Percentiles rank a stretch among this genome's conserved stretches.
phyloP scores from a whole-genome alignment of 1,140 invertebrate genomes.

The Halotydeus destructor region DNA sequence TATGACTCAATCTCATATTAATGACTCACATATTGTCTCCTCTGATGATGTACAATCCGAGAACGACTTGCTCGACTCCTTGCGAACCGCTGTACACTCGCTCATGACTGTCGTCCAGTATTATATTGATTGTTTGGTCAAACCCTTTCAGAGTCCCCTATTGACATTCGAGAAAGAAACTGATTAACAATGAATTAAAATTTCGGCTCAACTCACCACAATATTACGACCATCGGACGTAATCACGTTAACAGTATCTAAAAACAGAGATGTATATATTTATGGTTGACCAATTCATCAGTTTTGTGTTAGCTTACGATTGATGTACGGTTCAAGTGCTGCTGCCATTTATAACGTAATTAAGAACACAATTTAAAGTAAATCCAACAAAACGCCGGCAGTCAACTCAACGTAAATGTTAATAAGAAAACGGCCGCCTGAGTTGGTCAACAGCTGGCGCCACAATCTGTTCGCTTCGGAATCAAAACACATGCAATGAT shows the following conservation, averaged over 20 bases:
- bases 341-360: conserved; percentile 39
- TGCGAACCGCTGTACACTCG: conserved; percentile 74
- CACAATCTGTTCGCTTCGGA: no score
- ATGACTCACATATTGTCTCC: conserved; percentile 79
- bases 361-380: no score
- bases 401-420: no score
- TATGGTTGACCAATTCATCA: background rate
- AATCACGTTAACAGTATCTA: conserved; percentile 76
- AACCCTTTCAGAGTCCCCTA: conserved; percentile 71
- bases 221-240: conserved; percentile 86
- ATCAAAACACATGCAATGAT: no score
- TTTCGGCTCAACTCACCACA: conserved; percentile 43
- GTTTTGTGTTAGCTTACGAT: conserved; percentile 32
- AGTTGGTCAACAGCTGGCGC: no score
- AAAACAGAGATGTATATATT: conserved; percentile 24
- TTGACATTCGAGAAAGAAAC: conserved; percentile 23
- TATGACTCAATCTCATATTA: background rate
- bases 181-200: conserved; percentile 14
- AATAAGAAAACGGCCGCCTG: no score
- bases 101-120: conserved; percentile 92
- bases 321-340: conserved; percentile 60
- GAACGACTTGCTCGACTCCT: conserved; percentile 85
- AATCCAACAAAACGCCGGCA: no score
- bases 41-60: conserved; percentile 87
- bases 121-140: conserved; percentile 95